These are phyloP conservation scores for Pandemis corylana DNA, from an alignment of 2,888 invertebrate genomes.

Conservation along the genomic window DNA sequence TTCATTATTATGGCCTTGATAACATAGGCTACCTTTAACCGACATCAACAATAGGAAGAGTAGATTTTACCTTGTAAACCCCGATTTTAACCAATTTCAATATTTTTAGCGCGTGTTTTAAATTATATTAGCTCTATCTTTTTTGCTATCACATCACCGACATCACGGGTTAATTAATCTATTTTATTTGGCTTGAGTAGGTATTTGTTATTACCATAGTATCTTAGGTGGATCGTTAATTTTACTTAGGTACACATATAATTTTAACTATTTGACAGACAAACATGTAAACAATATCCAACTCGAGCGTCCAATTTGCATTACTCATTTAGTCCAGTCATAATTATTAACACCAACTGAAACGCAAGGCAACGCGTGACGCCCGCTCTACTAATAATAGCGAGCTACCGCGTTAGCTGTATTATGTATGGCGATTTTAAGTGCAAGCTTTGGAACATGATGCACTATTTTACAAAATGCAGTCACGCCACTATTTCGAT, in stretches of 20 bases:
- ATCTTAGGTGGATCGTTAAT: too few relatives aligned
- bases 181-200: too few relatives aligned
- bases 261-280: background rate
- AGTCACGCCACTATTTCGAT: conserved; percentile 25
- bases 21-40: too few relatives aligned
- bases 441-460: conserved; percentile 23
- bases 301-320: conserved; percentile 27
- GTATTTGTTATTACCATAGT: too few relatives aligned
- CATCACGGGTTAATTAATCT: too few relatives aligned
- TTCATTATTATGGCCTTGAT: too few relatives aligned
- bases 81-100: too few relatives aligned
- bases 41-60: too few relatives aligned
- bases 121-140: too few relatives aligned
- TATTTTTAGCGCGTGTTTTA: too few relatives aligned
- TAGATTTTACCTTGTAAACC: too few relatives aligned
- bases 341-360: conserved; percentile 28
- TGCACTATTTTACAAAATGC: conserved; percentile 26
- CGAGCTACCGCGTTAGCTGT: conserved; percentile 21
- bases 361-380: conserved; percentile 32
- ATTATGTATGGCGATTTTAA: conserved; percentile 27
- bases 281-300: conserved; percentile 23
- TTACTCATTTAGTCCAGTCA: conserved; percentile 30
- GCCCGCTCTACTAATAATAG: conserved; percentile 28
- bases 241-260: background rate
- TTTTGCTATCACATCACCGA: too few relatives aligned